Conservation (phyloP, 1,140 invertebrate genomes). For the Ceratina australensis region DNA sequence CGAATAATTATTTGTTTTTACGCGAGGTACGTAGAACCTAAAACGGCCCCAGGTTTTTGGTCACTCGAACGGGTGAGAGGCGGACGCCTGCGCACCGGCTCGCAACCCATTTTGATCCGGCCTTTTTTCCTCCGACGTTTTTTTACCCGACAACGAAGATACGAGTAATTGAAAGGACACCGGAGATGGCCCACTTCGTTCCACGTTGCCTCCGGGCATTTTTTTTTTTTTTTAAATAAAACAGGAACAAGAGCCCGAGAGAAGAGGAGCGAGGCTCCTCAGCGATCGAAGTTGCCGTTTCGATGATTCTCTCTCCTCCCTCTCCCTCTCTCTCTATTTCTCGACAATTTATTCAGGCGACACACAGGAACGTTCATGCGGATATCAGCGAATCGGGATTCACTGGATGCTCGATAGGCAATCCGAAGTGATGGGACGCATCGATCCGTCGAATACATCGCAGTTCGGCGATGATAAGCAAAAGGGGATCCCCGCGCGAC, state of each 20-base stretch:
- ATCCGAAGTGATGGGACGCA: background rate
- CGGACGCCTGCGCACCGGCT: background rate
- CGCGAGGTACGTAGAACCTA: too few species aligned
- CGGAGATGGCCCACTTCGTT: constrained; percentile 30
- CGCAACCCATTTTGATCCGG: constrained; percentile 8
- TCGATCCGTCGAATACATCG: too few species aligned
- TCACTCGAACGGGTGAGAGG: background rate
- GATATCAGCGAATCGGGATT: background rate
- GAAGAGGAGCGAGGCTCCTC: background rate
- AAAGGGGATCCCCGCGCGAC: too few species aligned
- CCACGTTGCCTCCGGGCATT: constrained; percentile 16
- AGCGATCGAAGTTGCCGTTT: background rate
- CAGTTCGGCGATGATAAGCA: too few species aligned
- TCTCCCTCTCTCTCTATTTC: background rate
- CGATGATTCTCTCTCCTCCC: background rate
- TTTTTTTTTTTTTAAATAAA: constrained; percentile 11
- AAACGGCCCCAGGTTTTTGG: background rate
- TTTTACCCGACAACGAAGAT: constrained; percentile 3
- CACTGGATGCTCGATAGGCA: background rate
- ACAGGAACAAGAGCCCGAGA: too few species aligned
- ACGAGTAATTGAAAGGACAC: constrained; percentile 38
- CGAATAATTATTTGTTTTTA: too few species aligned
- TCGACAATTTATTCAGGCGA: background rate
- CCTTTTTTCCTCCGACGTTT: background rate
- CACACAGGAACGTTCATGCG: background rate